Evolutionary conservation across 2,113 vertebrate genomes (phyloP), one percentile per base, ranked within the genome.

Genomic region (Neodon shergylaensis): DNA sequence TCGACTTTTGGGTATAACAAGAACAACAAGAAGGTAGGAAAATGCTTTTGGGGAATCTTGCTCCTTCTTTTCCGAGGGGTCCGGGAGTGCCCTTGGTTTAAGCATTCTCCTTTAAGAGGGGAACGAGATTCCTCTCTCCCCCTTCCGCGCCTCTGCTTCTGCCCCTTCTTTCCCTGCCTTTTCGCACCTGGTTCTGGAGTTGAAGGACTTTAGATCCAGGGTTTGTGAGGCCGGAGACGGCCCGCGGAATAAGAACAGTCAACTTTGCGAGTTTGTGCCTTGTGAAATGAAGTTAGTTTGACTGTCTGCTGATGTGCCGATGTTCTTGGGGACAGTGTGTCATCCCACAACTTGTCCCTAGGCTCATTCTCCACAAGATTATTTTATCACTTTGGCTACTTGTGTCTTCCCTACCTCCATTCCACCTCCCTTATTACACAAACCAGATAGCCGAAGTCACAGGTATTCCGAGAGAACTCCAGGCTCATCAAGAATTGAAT

Each of bases 1-100:
- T 99, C 99, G 98, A 98, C 99, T 90, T 99, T 99, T 98, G 98
- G 99, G 97, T 99, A 99, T 98, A 98, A 98, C 98, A 99, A 98
- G 98, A 98, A 98, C 98, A 98, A 95, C 98, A 99, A 99, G 97
- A 99, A 99, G 99, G 99, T 99, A 99, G 98, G 97, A 73, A 95
- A 44, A 95, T 44, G 74, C 88, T 94, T 82, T 95, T 36, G 91
- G 65, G 68, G 72, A 95, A 86, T 88, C 68, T 70, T 74, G 95
- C 52, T 65, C 90, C 96, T 97, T 97, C 97, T 97, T 97, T 96
- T 96, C 65, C 92, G 93, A 84, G 97, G 92, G n/a, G 97, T 95
- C 97, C 36, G 85, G 21, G 94, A 76, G 52, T 92, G 87, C 94
- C 93, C 94, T 90, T 65, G 95, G 95, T 54, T 95, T 81, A 87